phyloP scores from a whole-genome alignment of 2,113 vertebrate species.

The Barnardius zonarius region DNA sequence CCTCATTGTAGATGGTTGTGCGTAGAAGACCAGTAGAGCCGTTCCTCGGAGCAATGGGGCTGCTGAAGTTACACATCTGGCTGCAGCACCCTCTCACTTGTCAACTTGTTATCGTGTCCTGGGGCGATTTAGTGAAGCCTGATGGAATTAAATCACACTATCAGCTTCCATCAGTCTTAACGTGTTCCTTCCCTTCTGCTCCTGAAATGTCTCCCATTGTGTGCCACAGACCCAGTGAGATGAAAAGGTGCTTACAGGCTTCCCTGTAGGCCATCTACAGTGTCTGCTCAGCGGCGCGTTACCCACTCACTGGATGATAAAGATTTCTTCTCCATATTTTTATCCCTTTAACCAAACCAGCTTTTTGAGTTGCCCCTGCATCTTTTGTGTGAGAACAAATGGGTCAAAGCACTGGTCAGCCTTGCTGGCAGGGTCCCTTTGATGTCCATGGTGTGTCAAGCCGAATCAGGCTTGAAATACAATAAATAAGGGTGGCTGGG shows the following conservation, averaged over 20 bases:
- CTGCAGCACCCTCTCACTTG: neutral
- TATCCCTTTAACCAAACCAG: slow-evolving; percentile 58
- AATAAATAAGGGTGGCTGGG: slow-evolving; percentile 12
- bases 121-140: neutral
- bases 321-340: slow-evolving; percentile 51
- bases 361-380: slow-evolving; percentile 32
- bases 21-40: neutral
- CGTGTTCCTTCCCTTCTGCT: slow-evolving; percentile 50
- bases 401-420: slow-evolving; percentile 39
- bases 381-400: slow-evolving; percentile 36
- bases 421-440: slow-evolving; percentile 36
- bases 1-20: rapidly evolving
- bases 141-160: neutral
- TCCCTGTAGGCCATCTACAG: slow-evolving; percentile 41
- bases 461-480: slow-evolving; percentile 55
- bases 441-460: slow-evolving; percentile 42
- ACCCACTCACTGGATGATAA: slow-evolving; percentile 31
- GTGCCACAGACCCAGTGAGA: slow-evolving; percentile 26
- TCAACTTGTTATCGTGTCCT: neutral
- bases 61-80: neutral
- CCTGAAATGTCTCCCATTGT: slow-evolving; percentile 28
- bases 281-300: slow-evolving; percentile 33
- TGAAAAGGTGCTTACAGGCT: slow-evolving; percentile 59
- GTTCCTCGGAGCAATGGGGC: rapidly evolving
- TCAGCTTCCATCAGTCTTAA: neutral